Percentiles rank a stretch among this genome's conserved stretches.
These are phyloP conservation scores for Trochalopteron elliotii DNA, from an alignment of 2,113 vertebrate species.

Conservation along the genomic window DNA sequence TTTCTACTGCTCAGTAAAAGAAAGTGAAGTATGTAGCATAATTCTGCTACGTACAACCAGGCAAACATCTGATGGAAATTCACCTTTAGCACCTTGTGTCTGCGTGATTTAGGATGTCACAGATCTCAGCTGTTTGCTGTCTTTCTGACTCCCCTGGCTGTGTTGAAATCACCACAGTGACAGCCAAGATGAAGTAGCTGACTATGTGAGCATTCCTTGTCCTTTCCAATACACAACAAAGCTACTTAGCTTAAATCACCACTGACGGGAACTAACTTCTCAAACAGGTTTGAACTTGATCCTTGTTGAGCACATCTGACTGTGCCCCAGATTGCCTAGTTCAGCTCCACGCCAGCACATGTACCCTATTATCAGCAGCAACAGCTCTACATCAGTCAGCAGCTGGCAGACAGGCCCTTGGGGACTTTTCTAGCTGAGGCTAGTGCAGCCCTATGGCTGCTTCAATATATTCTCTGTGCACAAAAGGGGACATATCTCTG, in stretches of 20 bases:
- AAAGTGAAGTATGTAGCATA: not conserved
- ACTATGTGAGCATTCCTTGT: conserved; percentile 18
- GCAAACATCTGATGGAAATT: not conserved
- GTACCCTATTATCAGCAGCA: conserved; percentile 41
- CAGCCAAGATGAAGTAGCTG: conserved; percentile 61
- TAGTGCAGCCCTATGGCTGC: conserved; percentile 10
- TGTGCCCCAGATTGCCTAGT: conserved; percentile 43
- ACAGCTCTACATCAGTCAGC: conserved; percentile 39
- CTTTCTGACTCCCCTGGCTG: conserved; percentile 25
- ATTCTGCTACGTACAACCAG: not conserved
- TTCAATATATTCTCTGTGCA: not conserved
- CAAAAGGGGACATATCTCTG: conserved; percentile 39
- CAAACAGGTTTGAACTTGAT: conserved; percentile 60
- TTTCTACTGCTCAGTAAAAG: not conserved
- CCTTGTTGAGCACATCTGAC: conserved; percentile 37
- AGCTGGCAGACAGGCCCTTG: conserved; percentile 24
- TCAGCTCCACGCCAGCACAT: conserved; percentile 35
- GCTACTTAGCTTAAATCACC: conserved; percentile 56
- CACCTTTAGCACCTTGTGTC: not conserved
- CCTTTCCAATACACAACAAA: conserved; percentile 44
- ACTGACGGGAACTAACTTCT: conserved; percentile 53
- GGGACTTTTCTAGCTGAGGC: conserved; percentile 28
- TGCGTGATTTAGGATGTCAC: not conserved
- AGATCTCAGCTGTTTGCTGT: conserved; percentile 33
- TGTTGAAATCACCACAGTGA: conserved; percentile 44